Base-by-base conservation (phyloP, 2,888 invertebrate species). In the Pyralis farinalis region DNA sequence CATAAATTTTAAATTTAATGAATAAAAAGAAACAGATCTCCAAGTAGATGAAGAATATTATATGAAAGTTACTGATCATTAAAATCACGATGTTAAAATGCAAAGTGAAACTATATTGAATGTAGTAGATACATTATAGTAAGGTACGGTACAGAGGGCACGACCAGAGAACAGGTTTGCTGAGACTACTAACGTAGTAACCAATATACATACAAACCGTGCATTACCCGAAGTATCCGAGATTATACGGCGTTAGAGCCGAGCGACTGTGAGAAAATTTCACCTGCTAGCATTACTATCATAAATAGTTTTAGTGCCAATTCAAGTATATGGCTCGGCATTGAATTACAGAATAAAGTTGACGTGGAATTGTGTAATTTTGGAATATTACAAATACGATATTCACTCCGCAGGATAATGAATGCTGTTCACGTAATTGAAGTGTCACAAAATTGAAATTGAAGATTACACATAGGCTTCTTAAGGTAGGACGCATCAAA, bases 151-250 rank as follows among this genome's bases (percentile, higher is more conserved):
- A 80, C 84, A 81, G 82, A 84, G 84, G 81, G 83, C 86, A 83
- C 67, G 77, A 72, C 67, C 73, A 69, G 62, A 51, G 67, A 81
- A 87, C 87, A 75, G 85, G 87, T 87, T 87, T 77, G 55, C 61
- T 66, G 74, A 51, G 71, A 73, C 84, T 84, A 82, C 79, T 81
- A 82, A 64, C 79, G 81, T 77, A 85, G 79, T 84, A 80, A 85
- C 85, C 82, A 85, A 84, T 82, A 85, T 84, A 82, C 80, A 79
- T 80, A 76, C 72, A 64, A 67, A 72, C 70, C 75, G 77, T 78
- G 74, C 76, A 73, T 78, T 79, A 80, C 78, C 71, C 66, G 66
- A 70, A 63, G 67, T 70, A 74, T 76, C 69, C 70, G 66, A 78
- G 77, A 78, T 82, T 80, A 77, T 73, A 75, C 65, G 57, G 71